Conservation (phyloP, 2,113 vertebrate genomes). For the Larimichthys crocea region DNA sequence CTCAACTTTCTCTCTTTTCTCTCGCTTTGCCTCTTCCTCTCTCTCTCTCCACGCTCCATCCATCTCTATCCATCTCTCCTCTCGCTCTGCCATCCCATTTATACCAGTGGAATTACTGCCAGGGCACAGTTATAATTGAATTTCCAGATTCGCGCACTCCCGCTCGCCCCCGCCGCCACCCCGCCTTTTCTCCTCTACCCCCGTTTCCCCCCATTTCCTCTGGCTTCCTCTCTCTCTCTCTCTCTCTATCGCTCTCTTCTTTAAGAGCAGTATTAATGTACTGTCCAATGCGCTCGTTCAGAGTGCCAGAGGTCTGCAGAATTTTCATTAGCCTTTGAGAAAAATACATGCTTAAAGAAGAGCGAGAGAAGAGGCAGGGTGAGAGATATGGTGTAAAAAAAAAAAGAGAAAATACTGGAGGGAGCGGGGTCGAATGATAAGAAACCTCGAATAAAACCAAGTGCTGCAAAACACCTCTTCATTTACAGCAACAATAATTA, state of each 20-base stretch:
- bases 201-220: conserved; percentile 50
- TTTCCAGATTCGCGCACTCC: conserved; percentile 70
- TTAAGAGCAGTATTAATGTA: conserved; percentile 77
- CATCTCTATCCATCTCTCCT: conserved; percentile 56
- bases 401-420: not conserved
- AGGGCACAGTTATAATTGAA: conserved; percentile 82
- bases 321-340: conserved; percentile 72
- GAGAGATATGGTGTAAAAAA: not conserved
- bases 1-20: conserved; percentile 49
- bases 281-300: conserved; percentile 67
- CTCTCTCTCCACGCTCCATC: conserved; percentile 43
- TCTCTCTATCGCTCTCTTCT: conserved; percentile 57
- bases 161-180: not conserved
- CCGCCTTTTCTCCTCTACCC: conserved; percentile 30
- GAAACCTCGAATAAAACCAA: conserved; percentile 58
- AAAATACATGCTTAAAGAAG: conserved; percentile 41
- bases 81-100: conserved; percentile 70
- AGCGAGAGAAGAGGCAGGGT: conserved; percentile 13
- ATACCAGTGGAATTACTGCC: conserved; percentile 79
- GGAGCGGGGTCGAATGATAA: conserved; percentile 12
- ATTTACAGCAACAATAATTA: conserved; percentile 80
- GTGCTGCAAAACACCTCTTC: conserved; percentile 65
- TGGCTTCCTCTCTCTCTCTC: conserved; percentile 28
- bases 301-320: conserved; percentile 59
- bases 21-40: conserved; percentile 11